phyloP scores from a whole-genome alignment of 2,113 vertebrate species.

The Saguinus imperator region DNA sequence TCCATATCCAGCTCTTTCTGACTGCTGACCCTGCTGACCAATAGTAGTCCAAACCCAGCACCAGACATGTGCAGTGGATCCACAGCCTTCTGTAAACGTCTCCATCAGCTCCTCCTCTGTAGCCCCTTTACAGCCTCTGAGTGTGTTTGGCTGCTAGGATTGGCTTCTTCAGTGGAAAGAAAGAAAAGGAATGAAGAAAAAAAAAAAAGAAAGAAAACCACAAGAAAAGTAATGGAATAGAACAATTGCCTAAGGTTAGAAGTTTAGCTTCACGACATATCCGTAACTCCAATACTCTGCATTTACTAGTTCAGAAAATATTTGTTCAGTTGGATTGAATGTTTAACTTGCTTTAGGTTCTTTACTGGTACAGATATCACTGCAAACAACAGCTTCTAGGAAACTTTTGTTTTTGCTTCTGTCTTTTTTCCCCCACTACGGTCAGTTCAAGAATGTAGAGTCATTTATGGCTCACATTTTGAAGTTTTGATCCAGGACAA shows the following conservation, averaged over 20 bases:
- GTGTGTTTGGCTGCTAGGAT: not conserved
- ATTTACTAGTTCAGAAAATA: conserved; percentile 28
- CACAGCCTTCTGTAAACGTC: not conserved
- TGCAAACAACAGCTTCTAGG: not conserved
- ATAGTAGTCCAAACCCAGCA: not conserved
- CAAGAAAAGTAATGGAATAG: not conserved
- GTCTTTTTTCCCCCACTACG: conserved; percentile 2
- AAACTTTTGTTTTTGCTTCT: not conserved
- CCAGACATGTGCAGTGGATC: not conserved
- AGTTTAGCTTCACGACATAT: not conserved
- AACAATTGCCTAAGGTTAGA: not conserved
- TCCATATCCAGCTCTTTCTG: not conserved
- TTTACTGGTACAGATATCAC: not conserved
- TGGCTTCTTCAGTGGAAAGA: not conserved
- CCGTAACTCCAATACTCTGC: not conserved
- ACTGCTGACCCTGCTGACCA: not conserved
- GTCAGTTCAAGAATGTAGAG: not conserved
- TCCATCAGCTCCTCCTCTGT: not conserved
- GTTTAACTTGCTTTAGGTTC: conserved; percentile 38
- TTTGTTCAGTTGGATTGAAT: not conserved
- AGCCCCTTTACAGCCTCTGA: not conserved
- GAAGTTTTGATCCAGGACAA: not conserved
- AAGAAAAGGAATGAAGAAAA: too few species aligned
- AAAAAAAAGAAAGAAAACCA: not conserved
- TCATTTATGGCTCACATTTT: conserved; percentile 12